These are phyloP conservation scores for Epinephelus fuscoguttatus DNA, from an alignment of 2,113 vertebrate species.

Conservation along the genomic window DNA sequence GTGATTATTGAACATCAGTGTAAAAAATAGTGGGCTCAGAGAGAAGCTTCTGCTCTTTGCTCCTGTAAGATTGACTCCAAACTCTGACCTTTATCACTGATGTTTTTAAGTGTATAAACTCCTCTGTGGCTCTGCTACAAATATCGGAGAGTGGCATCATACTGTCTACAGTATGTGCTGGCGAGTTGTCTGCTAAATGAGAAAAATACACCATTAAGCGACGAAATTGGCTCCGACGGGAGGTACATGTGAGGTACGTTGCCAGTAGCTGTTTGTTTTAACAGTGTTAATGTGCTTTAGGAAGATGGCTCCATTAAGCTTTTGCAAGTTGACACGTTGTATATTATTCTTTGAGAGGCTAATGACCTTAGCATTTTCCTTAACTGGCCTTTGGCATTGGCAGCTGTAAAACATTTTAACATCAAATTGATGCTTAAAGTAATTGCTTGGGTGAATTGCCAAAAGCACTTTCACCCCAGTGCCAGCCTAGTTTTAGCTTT, in stretches of 20 bases:
- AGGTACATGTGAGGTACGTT: constrained; percentile 21
- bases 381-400: constrained; percentile 65
- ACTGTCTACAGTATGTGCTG: background rate
- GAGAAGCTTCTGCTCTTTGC: constrained; percentile 44
- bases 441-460: constrained; percentile 77
- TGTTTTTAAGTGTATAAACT: constrained; percentile 51
- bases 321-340: constrained; percentile 63
- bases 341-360: constrained; percentile 59
- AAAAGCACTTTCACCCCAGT: constrained; percentile 62
- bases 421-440: constrained; percentile 73
- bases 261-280: constrained; percentile 70
- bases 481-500: constrained; percentile 54
- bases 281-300: constrained; percentile 61
- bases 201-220: constrained; percentile 40
- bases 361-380: constrained; percentile 73
- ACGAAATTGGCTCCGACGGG: constrained; percentile 31
- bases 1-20: constrained; percentile 40
- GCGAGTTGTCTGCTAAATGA: constrained; percentile 21
- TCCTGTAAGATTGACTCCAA: constrained; percentile 27
- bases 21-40: constrained; percentile 16
- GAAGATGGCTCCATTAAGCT: constrained; percentile 69
- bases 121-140: constrained; percentile 31
- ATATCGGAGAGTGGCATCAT: constrained; percentile 12
- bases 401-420: constrained; percentile 74
- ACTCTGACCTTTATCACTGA: constrained; percentile 35